Evolutionary conservation across 1,140 invertebrate species (phyloP), one percentile per base, ranked within the genome.

Genomic region (Tenebrio molitor): DNA sequence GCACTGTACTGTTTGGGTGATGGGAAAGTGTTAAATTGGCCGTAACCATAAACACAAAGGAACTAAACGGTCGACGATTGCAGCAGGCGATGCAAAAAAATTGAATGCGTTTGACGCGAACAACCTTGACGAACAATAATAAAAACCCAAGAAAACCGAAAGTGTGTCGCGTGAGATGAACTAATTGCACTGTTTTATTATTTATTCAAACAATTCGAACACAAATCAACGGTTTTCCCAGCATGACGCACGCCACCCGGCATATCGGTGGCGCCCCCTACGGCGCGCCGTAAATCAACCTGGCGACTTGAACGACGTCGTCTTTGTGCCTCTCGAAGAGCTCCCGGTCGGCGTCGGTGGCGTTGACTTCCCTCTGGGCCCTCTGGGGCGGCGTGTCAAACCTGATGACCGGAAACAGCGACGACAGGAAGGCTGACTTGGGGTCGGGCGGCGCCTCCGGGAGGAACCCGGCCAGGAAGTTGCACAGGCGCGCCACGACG

Each of bases 11-110:
- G 46, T 23, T 53, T 50, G 16, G 7, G 23, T 6, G 23, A 58
- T 12, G 21, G 4, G 50, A 58, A 58, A 58, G 50, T 58, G 50
- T 58, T 58, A 58, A 58, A 58, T 25, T 58, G 23, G 8, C 50
- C 50, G 12, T 58, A 50, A 17, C n/a, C 19, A 17, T 17, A 16
- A 5, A 50, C 15, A 50, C 44, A 50, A 50, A 21, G 44, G 23
- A 50, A 50, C 17, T 50, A 50, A 50, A 50, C 44, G 44, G 44
- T 50, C n/a, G 16, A 19, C 17, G 10, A 1, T 10, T 41, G 36
- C 36, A 41, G 6, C 23, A 39, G n/a, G 5, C 50, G 10, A 14
- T 29, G 50, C 8, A 58, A 33, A 29, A 25, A 29, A 58, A 58
- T 7, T 50, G 50, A 29, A 58, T 58, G 50, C 50, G 10, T 58